Evolutionary conservation across 2,797 vertebrate species (phyloP).

Genomic region (Phataginus tricuspis): DNA sequence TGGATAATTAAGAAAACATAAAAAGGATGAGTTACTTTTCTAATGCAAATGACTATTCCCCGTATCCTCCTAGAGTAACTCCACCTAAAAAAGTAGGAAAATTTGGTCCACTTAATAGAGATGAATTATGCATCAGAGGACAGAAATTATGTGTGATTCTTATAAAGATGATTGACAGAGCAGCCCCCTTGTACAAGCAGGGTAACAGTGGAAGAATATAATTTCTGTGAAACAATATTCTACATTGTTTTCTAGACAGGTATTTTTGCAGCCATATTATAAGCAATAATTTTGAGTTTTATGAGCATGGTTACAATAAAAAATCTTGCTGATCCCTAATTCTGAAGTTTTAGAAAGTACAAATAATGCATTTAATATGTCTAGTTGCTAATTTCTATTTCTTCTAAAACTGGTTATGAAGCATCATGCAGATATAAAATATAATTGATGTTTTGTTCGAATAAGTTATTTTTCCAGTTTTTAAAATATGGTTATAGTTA

Average conservation of each 20-base stretch:
- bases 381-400: conserved; percentile 45
- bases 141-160: background rate
- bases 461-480: conserved; percentile 18
- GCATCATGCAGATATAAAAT: conserved; percentile 33
- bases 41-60: background rate
- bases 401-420: conserved; percentile 49
- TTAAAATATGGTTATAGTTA: conserved; percentile 41
- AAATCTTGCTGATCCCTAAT: background rate
- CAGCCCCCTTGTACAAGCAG: background rate
- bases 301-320: conserved; percentile 24
- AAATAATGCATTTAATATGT: conserved; percentile 31
- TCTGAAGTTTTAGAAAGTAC: background rate
- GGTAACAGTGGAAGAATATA: background rate
- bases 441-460: conserved; percentile 40
- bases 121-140: background rate
- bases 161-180: background rate
- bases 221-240: background rate
- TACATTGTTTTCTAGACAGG: background rate
- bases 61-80: background rate
- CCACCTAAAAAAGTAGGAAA: background rate
- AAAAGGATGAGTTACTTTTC: background rate
- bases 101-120: background rate
- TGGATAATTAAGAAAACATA: background rate
- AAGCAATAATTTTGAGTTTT: conserved; percentile 22
- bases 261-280: background rate